Evolutionary conservation across 2,888 invertebrate species (phyloP), one percentile per base, ranked within the genome.

Genomic region (Ptilodon capucinus): DNA sequence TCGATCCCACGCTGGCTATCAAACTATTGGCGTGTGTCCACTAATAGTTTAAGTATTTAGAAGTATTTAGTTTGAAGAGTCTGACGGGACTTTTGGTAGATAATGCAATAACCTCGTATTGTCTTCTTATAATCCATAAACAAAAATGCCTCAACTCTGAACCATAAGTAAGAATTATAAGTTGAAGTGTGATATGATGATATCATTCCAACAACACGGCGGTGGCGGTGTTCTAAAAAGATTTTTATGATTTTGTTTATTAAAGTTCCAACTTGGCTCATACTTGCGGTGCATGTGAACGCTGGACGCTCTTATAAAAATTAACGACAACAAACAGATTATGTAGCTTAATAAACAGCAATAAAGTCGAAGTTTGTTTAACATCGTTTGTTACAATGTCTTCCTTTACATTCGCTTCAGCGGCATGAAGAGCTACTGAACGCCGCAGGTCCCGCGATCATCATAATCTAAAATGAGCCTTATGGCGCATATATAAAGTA

Each of bases 381-480:
- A 50, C 51, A 54, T 51, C 51, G 56, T 50, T 51, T 47, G 44
- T 51, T 62, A 71, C 66, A 66, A 69, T 71, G 70, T 71, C 68
- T 78, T 74, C 71, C 71, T 62, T 56, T 58, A 68, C 60, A 68
- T 67, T 69, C 63, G 67, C 69, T 73, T 70, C 60, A 58, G 60
- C 68, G 60, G 60, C 62, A 68, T 70, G 60, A 68, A 67, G 71
- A 72, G 72, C 69, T 71, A 73, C 67, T 58, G 57, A 68, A 66
- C 68, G 57, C 54, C 56, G 66, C 58, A 67, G 64, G 71, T 63
- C 67, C 44, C 43, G 52, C 14, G 43, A 46, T 39, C 43, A 28
- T 11, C 9, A 14, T 8, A 28, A 43, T 47, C 40, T 30, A 71
- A 71, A 63, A 32, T 45, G 38, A 57, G 56, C 66, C 60, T 41